phyloP scores from a whole-genome alignment of 1,140 invertebrate species.

The Drosophila seguyi region DNA sequence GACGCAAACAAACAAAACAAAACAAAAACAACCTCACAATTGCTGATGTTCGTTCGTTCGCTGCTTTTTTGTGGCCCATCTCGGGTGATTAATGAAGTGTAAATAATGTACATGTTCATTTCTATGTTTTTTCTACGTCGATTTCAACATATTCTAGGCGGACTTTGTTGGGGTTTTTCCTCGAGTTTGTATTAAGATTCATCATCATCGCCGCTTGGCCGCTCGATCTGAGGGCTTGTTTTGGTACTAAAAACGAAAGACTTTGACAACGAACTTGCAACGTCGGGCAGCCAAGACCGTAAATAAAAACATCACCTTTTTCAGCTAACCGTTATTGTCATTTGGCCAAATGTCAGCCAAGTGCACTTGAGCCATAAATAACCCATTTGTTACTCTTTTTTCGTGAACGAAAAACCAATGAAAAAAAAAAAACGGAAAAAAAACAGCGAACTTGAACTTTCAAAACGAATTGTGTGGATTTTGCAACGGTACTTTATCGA shows the following conservation, averaged over 20 bases:
- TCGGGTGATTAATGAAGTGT: slow-evolving; percentile 81
- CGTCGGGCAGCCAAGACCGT: slow-evolving; percentile 3
- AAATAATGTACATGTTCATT: slow-evolving; percentile 75
- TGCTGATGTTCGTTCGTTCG: slow-evolving; percentile 20
- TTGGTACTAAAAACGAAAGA: slow-evolving; percentile 60
- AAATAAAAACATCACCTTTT: slow-evolving; percentile 51
- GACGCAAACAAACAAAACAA: slow-evolving; percentile 25
- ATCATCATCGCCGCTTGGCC: slow-evolving; percentile 13
- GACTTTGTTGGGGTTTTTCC: slow-evolving; percentile 29
- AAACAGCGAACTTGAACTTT: slow-evolving; percentile 77
- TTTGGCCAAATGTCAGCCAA: slow-evolving; percentile 70
- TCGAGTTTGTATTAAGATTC: slow-evolving; percentile 11
- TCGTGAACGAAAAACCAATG: slow-evolving; percentile 12
- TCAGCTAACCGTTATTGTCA: slow-evolving; percentile 50
- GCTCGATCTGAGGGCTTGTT: slow-evolving; percentile 45
- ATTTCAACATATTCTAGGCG: slow-evolving; percentile 79
- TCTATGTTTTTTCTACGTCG: slow-evolving; percentile 41
- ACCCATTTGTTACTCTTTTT: slow-evolving; percentile 67
- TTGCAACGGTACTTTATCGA: slow-evolving; percentile 10
- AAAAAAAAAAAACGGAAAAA: slow-evolving; percentile 26
- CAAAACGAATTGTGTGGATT: slow-evolving; percentile 27
- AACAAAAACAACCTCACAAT: slow-evolving; percentile 52
- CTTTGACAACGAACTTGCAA: slow-evolving; percentile 79
- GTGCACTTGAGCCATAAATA: slow-evolving; percentile 71
- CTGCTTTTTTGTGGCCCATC: slow-evolving; percentile 65